These are phyloP conservation scores for Cyrtodaria siliqua DNA, from an alignment of 2,888 invertebrate species.

Conservation along the genomic window DNA sequence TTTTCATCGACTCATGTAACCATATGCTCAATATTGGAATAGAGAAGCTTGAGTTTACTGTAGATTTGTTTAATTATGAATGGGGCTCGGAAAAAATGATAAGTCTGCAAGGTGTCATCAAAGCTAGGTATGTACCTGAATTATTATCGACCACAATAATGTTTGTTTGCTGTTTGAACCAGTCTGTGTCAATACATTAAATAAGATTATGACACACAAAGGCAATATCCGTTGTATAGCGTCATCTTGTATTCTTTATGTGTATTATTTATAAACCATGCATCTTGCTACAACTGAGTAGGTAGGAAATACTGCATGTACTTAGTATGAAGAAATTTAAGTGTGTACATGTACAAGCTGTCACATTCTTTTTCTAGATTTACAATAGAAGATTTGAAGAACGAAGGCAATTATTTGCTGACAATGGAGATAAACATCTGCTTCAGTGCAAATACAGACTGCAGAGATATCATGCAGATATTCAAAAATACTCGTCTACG, in stretches of 20 bases:
- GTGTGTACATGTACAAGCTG: no score
- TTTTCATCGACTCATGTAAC: slow-evolving; percentile 34
- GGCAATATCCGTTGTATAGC: no score
- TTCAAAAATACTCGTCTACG: slow-evolving; percentile 36
- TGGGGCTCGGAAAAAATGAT: slow-evolving; percentile 29
- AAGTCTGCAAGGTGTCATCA: slow-evolving; percentile 3
- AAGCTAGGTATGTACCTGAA: slow-evolving; percentile 9
- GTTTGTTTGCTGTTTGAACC: no score
- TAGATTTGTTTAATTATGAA: slow-evolving; percentile 32
- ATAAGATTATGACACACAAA: no score
- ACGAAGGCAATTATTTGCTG: slow-evolving; percentile 50
- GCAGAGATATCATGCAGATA: slow-evolving; percentile 12
- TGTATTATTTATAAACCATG: no score
- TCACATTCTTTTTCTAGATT: slow-evolving; percentile 55
- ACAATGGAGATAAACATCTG: slow-evolving; percentile 46
- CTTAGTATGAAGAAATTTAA: no score
- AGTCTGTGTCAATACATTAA: no score
- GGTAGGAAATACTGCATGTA: no score
- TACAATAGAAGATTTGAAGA: slow-evolving; percentile 44
- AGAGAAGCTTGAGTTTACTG: slow-evolving; percentile 41
- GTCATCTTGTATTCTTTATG: no score
- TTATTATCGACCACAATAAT: no score
- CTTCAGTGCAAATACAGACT: slow-evolving; percentile 30
- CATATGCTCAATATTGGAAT: slow-evolving; percentile 30
- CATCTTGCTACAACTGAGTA: no score